Base-by-base conservation (phyloP, 2,888 invertebrate species). In the Cybosia mesomella region DNA sequence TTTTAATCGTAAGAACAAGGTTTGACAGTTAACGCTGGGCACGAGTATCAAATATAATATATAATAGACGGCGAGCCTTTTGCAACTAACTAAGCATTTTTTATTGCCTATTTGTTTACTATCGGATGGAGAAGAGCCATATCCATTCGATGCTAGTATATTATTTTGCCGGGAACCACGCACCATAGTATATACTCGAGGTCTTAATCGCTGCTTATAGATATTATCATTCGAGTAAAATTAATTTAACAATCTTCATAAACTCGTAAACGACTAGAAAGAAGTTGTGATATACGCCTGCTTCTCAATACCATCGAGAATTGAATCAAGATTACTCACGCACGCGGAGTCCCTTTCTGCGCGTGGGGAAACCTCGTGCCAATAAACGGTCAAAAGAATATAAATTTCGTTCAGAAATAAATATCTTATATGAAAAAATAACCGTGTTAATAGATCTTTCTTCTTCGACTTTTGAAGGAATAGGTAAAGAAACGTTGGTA, bases 321-420 rank as follows among this genome's bases (percentile, higher is more conserved):
- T 76, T 80, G 80, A 77, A 76, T 76, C 80, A 77, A 64, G 74
- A 74, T 80, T 67, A 77, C 57, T 73, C 53, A 59, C 73, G 80
- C 66, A 74, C 24, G 10, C 28, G 54, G 70, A 73, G 53, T 77
- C 67, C 64, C 69, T 70, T 49, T 49, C n/a, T 8, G n/a, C 49
- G 49, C n/a, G 49, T n/a, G n/a, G 9, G 9, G 49, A n/a, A 49
- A 49, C n/a, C n/a, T n/a, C n/a, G n/a, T n/a, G 49, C 49, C n/a
- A 43, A n/a, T n/a, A 49, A 49, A 49, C n/a, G 49, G n/a, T 49
- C n/a, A 18, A 5, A 18, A 18, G 39, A 39, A 5, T 18, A 49
- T n/a, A 49, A 1, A 18, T 43, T 18, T 43, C 18, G 18, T 43
- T 43, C 43, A n/a, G 9, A n/a, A 49, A 49, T n/a, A n/a, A n/a